Evolutionary conservation across 2,888 invertebrate genomes (phyloP), one percentile per base, ranked within the genome.

Genomic region (Belgica antarctica): DNA sequence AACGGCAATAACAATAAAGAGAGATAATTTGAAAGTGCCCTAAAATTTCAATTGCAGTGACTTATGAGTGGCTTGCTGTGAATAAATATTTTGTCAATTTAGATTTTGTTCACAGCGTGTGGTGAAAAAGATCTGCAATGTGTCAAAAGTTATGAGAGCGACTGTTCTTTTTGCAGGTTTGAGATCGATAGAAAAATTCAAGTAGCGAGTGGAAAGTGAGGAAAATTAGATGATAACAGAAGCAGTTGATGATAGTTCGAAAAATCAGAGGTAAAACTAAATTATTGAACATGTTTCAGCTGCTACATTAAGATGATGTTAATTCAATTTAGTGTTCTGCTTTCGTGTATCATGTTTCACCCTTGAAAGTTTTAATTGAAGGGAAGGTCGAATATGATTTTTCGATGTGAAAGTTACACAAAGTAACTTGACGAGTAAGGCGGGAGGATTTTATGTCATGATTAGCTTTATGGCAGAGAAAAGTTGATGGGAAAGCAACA

Each of bases 81-180:
- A 10, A 12, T 17, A 17, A 52, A 52, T 52, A n/a, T 22, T 52
- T 4, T 52, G 17, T 12, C 12, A 12, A 8, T 34, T 22, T 19
- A 25, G 28, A 47, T 47, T 31, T 68, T 52, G 57, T 57, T 68
- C 68, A 19, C 68, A 46, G 47, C 52, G 46, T 52, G 68, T 68
- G 57, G 68, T 36, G 34, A 62, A 24, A 19, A 27, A 17, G n/a
- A n/a, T n/a, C 59, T n/a, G 27, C 59, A 27, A 59, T 59, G 27
- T 59, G 59, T 59, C 25, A 12, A 12, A 7, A 52, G 52, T 25
- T 59, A 4, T 46, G 15, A 46, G 15, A 4, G 46, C 46, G 5
- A 15, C 46, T 12, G 46, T 12, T 46, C 4, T n/a, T 46, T 46
- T 46, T 46, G 3, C 12, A 46, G 3, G 4, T 46, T 46, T 46